Conservation (phyloP, 2,888 invertebrate species). For the Aphidoletes aphidimyza region DNA sequence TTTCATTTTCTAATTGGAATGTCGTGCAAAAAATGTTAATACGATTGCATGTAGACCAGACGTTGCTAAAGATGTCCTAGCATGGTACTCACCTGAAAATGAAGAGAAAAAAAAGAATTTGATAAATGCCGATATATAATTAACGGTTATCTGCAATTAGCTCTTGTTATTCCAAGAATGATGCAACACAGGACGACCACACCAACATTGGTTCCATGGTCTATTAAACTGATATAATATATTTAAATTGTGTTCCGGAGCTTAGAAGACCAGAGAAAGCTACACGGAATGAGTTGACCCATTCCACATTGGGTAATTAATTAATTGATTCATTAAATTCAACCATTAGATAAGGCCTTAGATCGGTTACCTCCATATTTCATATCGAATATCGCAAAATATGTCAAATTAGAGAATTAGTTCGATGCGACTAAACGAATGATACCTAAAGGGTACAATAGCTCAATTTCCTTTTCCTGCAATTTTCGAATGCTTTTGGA, state of each 20-base stretch:
- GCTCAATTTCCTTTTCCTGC: background rate
- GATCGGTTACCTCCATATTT: background rate
- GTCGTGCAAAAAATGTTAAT: too few species aligned
- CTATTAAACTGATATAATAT: too few species aligned
- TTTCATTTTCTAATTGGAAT: too few species aligned
- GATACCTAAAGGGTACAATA: background rate
- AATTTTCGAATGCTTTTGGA: background rate
- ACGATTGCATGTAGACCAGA: background rate
- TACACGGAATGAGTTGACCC: background rate
- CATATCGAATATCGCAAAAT: background rate
- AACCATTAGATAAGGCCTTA: background rate
- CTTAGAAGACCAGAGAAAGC: too few species aligned
- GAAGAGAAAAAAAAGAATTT: background rate
- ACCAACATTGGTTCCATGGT: too few species aligned
- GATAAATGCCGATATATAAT: background rate
- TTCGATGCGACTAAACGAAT: background rate
- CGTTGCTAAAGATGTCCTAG: background rate
- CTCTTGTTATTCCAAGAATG: background rate
- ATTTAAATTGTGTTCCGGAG: background rate
- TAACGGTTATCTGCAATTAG: background rate
- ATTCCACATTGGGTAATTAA: background rate
- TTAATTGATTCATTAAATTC: background rate
- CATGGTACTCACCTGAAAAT: conserved; percentile 7
- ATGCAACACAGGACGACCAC: too few species aligned
- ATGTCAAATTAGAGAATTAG: background rate